A percentile compares a stretch with the other conserved stretches of the same genome.
phyloP scores from a whole-genome alignment of 2,113 vertebrate genomes.

The Cygnus atratus region DNA sequence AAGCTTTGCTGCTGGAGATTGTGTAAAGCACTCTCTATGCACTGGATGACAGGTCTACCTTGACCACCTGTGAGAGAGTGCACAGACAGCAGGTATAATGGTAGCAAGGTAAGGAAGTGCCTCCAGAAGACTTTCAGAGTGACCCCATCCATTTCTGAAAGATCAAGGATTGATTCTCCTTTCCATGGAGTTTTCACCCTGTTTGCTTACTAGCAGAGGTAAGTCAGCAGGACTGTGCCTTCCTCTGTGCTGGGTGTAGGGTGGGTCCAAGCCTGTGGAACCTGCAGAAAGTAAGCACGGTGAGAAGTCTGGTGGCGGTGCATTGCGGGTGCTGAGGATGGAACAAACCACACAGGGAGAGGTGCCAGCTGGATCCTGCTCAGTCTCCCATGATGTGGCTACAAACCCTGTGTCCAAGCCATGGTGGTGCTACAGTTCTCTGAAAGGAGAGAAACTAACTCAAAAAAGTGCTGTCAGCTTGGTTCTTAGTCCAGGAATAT shows the following conservation, averaged over 20 bases:
- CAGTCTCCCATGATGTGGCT: accelerated
- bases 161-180: neutral
- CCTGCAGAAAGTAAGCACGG: neutral
- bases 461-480: neutral
- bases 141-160: neutral
- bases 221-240: neutral
- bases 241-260: neutral
- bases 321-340: too few relatives aligned
- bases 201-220: neutral
- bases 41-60: neutral
- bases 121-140: neutral
- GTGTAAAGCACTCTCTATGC: neutral
- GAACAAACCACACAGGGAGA: accelerated
- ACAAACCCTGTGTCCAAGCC: neutral
- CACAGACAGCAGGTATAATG: neutral
- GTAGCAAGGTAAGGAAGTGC: neutral
- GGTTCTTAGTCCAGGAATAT: neutral
- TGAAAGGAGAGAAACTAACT: neutral
- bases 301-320: neutral
- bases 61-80: too few relatives aligned
- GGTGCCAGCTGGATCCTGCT: neutral
- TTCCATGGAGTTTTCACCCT: neutral
- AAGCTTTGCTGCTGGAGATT: neutral
- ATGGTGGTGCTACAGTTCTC: neutral
- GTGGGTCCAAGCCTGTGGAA: neutral